Evolutionary conservation across 2,888 invertebrate species (phyloP).

Genomic region (Chironomus tentans): DNA sequence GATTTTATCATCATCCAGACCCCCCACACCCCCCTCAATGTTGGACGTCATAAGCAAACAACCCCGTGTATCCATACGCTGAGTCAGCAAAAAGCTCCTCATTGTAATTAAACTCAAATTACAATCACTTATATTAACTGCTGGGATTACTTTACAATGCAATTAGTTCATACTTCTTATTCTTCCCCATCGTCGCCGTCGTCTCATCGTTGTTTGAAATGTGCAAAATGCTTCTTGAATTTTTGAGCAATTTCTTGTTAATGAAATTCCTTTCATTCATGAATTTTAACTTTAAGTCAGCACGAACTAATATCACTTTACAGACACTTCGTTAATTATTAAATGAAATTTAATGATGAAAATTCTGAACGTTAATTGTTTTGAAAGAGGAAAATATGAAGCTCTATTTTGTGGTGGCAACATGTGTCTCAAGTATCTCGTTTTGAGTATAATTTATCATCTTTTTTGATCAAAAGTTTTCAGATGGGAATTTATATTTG

Average conservation of each 20-base stretch:
- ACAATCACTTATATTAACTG: neutral
- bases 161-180: neutral
- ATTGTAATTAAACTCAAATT: slow-evolving; percentile 3
- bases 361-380: neutral
- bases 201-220: neutral
- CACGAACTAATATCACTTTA: neutral
- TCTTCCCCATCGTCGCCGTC: neutral
- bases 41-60: no score
- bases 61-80: no score
- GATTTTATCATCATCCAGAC: no score
- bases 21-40: no score
- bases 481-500: no score
- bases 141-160: neutral
- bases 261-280: neutral
- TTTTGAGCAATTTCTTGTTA: neutral
- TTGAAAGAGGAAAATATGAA: neutral
- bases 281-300: neutral
- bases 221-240: neutral
- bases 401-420: neutral
- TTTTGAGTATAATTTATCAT: no score
- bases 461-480: no score
- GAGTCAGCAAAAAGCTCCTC: neutral
- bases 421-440: no score
- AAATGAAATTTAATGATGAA: neutral
- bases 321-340: neutral